Percentiles rank a stretch among this genome's conserved stretches.
phyloP scores from a whole-genome alignment of 2,797 vertebrate species.

The Galago senegalensis region DNA sequence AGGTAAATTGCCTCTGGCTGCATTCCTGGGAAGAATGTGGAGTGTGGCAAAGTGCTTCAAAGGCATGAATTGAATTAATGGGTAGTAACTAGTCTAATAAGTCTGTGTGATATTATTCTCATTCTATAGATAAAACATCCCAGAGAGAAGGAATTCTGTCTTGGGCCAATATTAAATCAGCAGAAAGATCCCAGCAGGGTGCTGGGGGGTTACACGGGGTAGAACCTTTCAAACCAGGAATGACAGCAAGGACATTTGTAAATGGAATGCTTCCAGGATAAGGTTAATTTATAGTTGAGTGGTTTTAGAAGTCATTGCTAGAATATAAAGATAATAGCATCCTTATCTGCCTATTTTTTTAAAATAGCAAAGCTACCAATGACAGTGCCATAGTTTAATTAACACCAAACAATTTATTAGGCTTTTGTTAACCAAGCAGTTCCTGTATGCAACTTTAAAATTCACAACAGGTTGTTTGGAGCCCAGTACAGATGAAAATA shows the following conservation, averaged over 20 bases:
- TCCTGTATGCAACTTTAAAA: not conserved
- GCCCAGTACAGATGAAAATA: not conserved
- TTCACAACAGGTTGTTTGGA: not conserved
- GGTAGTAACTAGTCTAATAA: slow-evolving; percentile 47
- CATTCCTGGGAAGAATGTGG: slow-evolving; percentile 47
- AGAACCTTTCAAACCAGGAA: not conserved
- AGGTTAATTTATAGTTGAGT: not conserved
- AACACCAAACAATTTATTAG: not conserved
- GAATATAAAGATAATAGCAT: not conserved
- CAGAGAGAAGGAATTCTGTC: not conserved
- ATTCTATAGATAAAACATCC: not conserved
- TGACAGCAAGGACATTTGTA: not conserved
- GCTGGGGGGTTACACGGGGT: not conserved
- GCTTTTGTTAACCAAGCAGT: not conserved
- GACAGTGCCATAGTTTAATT: not conserved
- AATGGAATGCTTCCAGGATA: not conserved
- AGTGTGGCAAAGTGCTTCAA: slow-evolving; percentile 48
- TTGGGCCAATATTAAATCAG: not conserved
- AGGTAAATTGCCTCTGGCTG: slow-evolving; percentile 72
- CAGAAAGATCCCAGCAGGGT: too few relatives aligned
- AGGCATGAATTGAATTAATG: slow-evolving; percentile 64
- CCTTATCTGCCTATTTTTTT: not conserved
- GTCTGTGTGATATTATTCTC: slow-evolving; percentile 17
- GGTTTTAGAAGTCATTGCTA: not conserved
- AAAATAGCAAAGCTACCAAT: not conserved